Conservation (phyloP, 2,888 invertebrate species). For the Pseudanteris insignis region DNA sequence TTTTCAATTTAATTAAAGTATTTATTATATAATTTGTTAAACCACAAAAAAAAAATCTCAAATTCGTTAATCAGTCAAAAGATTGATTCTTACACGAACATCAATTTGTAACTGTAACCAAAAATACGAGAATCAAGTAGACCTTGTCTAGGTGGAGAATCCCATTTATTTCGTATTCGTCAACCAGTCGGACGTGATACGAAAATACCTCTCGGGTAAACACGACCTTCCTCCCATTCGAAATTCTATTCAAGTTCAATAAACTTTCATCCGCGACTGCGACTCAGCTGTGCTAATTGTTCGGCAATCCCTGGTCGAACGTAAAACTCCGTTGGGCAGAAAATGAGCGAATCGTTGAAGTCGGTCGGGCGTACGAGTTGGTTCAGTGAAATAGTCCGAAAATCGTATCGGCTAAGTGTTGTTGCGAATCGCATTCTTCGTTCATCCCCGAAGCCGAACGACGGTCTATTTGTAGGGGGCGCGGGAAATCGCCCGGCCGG, state of each 20-base stretch:
- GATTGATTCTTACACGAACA: too few relatives aligned
- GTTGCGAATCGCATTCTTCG: constrained; percentile 30
- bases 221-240: neutral
- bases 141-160: too few relatives aligned
- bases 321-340: constrained; percentile 12
- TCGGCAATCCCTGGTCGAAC: constrained; percentile 1
- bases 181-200: too few relatives aligned
- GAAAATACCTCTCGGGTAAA: neutral
- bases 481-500: constrained; percentile 31
- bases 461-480: constrained; percentile 19
- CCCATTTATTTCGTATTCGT: too few relatives aligned
- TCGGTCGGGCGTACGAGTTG: neutral
- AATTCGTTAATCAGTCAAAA: too few relatives aligned
- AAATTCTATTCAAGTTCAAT: neutral
- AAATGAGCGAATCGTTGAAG: constrained; percentile 1
- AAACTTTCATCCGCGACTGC: neutral
- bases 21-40: too few relatives aligned
- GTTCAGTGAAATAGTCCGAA: too few relatives aligned
- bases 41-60: too few relatives aligned
- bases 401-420: too few relatives aligned
- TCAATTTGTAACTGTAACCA: too few relatives aligned
- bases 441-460: constrained; percentile 16
- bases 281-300: constrained; percentile 4
- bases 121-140: too few relatives aligned
- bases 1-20: too few relatives aligned